Conservation (phyloP, 2,113 vertebrate genomes). For the Mionectes macconnelli region DNA sequence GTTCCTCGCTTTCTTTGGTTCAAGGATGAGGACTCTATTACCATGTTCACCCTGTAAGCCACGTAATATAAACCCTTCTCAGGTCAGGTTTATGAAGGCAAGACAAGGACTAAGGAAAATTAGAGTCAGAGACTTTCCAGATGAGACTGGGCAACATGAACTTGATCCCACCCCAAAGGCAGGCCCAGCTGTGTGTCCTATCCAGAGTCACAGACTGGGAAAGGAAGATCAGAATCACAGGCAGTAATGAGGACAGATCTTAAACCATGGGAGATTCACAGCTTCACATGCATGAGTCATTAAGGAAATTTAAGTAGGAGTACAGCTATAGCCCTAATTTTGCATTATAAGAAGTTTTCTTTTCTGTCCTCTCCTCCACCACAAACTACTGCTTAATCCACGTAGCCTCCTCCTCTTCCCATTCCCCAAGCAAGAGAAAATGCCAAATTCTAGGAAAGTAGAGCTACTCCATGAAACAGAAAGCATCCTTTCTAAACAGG, state of each 20-base stretch:
- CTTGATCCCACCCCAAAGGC: not conserved
- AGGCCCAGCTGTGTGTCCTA: not conserved
- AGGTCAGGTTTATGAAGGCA: not conserved
- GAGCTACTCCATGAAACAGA: not conserved
- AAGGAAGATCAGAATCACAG: not conserved
- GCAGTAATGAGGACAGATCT: not conserved
- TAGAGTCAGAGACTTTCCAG: not conserved
- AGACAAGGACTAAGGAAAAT: not conserved
- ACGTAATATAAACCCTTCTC: not conserved
- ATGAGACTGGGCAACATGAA: accelerated
- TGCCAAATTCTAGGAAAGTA: not conserved
- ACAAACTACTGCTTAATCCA: not conserved
- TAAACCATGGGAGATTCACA: not conserved
- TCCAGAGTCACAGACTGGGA: not conserved
- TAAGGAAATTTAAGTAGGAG: not conserved
- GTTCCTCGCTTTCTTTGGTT: not conserved
- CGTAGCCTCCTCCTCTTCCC: not conserved
- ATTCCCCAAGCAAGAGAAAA: not conserved
- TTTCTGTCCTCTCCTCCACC: not conserved
- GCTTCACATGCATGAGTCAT: not conserved
- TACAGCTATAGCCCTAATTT: not conserved
- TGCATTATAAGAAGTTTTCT: not conserved
- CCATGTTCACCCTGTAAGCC: not conserved
- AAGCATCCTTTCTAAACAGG: not conserved
- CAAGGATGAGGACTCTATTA: not conserved